A percentile compares a stretch with the other conserved stretches of the same genome.
These are phyloP conservation scores for Myathropa florea DNA, from an alignment of 2,888 invertebrate species.

Conservation along the genomic window DNA sequence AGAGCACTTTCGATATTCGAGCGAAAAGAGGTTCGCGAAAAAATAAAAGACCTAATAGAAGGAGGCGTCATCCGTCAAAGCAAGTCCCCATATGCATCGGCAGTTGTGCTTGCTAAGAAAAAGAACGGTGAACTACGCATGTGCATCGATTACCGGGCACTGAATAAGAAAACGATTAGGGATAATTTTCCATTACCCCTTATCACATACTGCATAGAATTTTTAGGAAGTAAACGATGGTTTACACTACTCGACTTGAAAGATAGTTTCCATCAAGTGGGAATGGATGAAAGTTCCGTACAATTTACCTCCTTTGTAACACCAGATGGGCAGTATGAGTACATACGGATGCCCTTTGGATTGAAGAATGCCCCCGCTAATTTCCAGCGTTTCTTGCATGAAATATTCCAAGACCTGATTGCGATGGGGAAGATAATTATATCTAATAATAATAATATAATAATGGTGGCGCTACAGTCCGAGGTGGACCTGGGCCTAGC, in stretches of 20 bases:
- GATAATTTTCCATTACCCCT: constrained; percentile 59
- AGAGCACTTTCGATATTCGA: too few species aligned
- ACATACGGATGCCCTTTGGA: too few species aligned
- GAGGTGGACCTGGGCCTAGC: too few species aligned
- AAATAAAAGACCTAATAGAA: constrained; percentile 48
- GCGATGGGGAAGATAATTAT: neutral
- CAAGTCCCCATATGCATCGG: constrained; percentile 58
- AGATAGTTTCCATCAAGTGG: constrained; percentile 71
- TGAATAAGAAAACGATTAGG: constrained; percentile 38
- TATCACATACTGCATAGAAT: constrained; percentile 57
- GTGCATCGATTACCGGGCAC: constrained; percentile 34
- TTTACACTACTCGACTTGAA: constrained; percentile 69
- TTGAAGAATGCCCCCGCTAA: too few species aligned
- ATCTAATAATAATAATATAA: too few species aligned
- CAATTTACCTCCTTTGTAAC: too few species aligned
- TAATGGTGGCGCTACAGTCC: too few species aligned
- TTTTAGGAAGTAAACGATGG: constrained; percentile 57
- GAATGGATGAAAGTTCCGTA: constrained; percentile 61
- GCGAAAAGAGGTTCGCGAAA: constrained; percentile 34
- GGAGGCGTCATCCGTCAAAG: constrained; percentile 51
- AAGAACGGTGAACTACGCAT: constrained; percentile 28
- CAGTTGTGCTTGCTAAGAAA: constrained; percentile 51
- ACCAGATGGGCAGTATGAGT: too few species aligned
- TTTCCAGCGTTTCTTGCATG: too few species aligned
- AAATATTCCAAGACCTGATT: constrained; percentile 18